Percentiles rank a stretch among this genome's conserved stretches.
Evolutionary conservation across 2,113 vertebrate species (phyloP).

Genomic region (Myotis lucifugus): DNA sequence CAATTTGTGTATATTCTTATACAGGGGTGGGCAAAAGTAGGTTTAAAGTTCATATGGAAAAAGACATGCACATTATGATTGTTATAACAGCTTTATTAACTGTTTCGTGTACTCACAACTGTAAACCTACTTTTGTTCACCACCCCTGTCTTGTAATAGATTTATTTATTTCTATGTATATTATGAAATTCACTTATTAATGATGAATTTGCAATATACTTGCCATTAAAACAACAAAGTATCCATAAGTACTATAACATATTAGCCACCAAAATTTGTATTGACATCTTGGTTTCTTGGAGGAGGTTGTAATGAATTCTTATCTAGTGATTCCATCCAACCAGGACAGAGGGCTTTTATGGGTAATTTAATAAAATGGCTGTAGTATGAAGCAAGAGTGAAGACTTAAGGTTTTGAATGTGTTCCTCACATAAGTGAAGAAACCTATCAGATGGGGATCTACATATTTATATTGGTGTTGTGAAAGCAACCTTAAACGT

Average conservation of each 20-base stretch:
- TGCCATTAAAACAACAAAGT: constrained; percentile 51
- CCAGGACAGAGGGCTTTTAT: not conserved
- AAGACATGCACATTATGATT: not conserved
- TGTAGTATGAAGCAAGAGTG: constrained; percentile 47
- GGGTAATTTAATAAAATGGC: not conserved
- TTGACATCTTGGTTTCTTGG: constrained; percentile 45
- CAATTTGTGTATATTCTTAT: constrained; percentile 15
- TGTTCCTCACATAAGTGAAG: constrained; percentile 57
- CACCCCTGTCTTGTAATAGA: constrained; percentile 11
- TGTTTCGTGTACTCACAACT: not conserved
- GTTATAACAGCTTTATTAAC: not conserved
- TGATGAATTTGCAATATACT: constrained; percentile 48
- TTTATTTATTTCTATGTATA: constrained; percentile 35
- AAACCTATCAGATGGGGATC: constrained; percentile 49
- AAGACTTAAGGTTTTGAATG: constrained; percentile 63
- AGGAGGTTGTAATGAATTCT: constrained; percentile 40
- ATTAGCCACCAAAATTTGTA: constrained; percentile 21
- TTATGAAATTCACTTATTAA: constrained; percentile 52
- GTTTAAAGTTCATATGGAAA: not conserved
- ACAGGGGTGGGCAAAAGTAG: not conserved
- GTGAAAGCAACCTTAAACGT: constrained; percentile 45
- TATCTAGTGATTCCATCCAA: constrained; percentile 22
- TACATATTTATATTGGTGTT: constrained; percentile 66
- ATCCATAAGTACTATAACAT: constrained; percentile 52
- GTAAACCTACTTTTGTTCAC: not conserved